Evolutionary conservation across 1,140 invertebrate species (phyloP), one percentile per base, ranked within the genome.

Genomic region (Lutraria rhynchaena): DNA sequence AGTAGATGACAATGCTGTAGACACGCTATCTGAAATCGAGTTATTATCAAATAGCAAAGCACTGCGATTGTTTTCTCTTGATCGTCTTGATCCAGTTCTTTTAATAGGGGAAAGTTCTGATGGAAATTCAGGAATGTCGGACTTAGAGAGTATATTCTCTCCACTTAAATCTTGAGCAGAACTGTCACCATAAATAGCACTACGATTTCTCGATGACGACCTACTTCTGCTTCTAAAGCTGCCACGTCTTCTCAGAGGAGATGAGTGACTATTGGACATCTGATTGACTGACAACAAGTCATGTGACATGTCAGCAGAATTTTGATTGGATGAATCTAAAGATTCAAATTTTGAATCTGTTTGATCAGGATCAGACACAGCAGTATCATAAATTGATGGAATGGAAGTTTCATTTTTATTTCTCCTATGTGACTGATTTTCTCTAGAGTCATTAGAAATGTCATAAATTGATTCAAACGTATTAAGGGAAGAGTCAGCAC

Each of bases 101-200:
- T 70, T 80, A 15, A 70, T 80, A 31, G 76, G 76, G 19, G 76
- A 80, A n/a, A 80, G 41, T 22, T 80, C 76, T 1, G 33, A 44
- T 11, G 63, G 63, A 35, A 80, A 80, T 33, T 75, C 73, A 46
- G 35, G 55, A 37, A 41, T 65, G 19, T 65, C 24, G 22, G 27
- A 37, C 46, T 41, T 67, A 17, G 55, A 57, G 37, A 15, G 5
- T 7, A 7, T 15, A 15, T 15, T 15, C 5, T 41, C 37, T 41
- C 15, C 5, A 31, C 57, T 46, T 41, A 15, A 29, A 22, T 31
- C 19, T 22, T 73, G 51, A 13, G 35, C 0, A 7, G 31, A 24
- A 17, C 57, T 44, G 9, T 81, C 67, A 7, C 27, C 9, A 31
- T 49, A 44, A 19, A 61, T 61, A 27, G 71, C 71, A 74, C 71